Evolutionary conservation across 2,888 invertebrate genomes (phyloP).

Genomic region (Eristalis intricaria): DNA sequence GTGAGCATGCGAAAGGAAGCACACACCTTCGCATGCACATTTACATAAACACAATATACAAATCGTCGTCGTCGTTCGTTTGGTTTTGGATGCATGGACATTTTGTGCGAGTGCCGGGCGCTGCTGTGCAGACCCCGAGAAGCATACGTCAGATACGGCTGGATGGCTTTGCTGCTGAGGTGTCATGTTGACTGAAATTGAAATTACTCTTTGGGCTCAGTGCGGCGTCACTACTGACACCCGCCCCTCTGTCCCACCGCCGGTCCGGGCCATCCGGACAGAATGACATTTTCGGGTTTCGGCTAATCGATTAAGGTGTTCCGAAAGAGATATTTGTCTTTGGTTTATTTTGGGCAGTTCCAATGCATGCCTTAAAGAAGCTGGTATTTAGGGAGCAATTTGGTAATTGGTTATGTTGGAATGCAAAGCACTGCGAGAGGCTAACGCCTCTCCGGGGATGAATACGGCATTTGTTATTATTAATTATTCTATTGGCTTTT

Average conservation of each 20-base stretch:
- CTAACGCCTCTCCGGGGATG: constrained; percentile 1
- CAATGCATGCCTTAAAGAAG: constrained; percentile 28
- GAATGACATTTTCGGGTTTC: constrained; percentile 47
- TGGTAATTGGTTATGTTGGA: constrained; percentile 46
- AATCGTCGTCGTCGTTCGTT: background rate
- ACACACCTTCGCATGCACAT: background rate
- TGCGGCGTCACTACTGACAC: background rate
- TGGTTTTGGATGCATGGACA: background rate
- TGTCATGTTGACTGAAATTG: constrained; percentile 69
- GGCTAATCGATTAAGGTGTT: constrained; percentile 60
- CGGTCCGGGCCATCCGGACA: background rate
- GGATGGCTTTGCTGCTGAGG: constrained; percentile 53
- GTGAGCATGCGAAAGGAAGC: constrained; percentile 29
- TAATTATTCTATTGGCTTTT: constrained; percentile 26
- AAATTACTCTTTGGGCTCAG: constrained; percentile 57
- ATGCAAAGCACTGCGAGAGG: constrained; percentile 3
- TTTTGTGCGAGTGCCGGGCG: constrained; percentile 33
- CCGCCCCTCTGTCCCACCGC: background rate
- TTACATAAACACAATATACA: background rate
- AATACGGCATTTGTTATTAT: constrained; percentile 17
- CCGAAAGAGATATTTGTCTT: constrained; percentile 49
- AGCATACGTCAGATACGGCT: constrained; percentile 56
- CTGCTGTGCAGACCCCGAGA: constrained; percentile 24
- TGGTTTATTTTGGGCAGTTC: constrained; percentile 35
- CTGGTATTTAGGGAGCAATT: constrained; percentile 45